These are phyloP conservation scores for Daboia siamensis DNA, from an alignment of 2,113 vertebrate species.

Conservation along the genomic window DNA sequence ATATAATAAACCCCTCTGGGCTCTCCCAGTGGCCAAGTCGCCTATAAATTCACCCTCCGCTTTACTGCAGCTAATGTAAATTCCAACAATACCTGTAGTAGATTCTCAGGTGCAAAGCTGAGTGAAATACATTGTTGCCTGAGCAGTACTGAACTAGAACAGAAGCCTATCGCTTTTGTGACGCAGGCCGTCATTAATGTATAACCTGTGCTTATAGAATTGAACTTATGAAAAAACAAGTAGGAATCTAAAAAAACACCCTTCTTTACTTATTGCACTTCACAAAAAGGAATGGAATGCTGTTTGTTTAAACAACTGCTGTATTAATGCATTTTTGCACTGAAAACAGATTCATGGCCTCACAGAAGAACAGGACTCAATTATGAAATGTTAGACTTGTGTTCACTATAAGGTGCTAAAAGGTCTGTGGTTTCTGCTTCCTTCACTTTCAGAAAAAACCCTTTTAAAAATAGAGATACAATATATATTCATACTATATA, in stretches of 20 bases:
- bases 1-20: neutral
- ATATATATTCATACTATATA: neutral
- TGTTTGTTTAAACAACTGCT: constrained; percentile 2
- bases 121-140: constrained; percentile 32
- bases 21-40: neutral
- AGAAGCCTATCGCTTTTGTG: neutral
- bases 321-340: neutral
- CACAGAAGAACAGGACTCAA: neutral
- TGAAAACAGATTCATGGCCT: neutral
- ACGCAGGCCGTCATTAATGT: neutral
- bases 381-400: constrained; percentile 7
- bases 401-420: neutral
- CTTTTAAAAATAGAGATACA: neutral
- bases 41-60: neutral
- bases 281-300: constrained; percentile 18
- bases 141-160: constrained; percentile 16
- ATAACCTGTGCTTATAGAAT: neutral
- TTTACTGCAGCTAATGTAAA: neutral
- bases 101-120: neutral
- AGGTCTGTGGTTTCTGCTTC: neutral
- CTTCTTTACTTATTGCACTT: constrained; percentile 19
- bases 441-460: neutral
- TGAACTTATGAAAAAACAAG: constrained; percentile 6
- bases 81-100: neutral
- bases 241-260: constrained; percentile 15